phyloP scores from a whole-genome alignment of 2,113 vertebrate species.

The Myxocyprinus asiaticus region DNA sequence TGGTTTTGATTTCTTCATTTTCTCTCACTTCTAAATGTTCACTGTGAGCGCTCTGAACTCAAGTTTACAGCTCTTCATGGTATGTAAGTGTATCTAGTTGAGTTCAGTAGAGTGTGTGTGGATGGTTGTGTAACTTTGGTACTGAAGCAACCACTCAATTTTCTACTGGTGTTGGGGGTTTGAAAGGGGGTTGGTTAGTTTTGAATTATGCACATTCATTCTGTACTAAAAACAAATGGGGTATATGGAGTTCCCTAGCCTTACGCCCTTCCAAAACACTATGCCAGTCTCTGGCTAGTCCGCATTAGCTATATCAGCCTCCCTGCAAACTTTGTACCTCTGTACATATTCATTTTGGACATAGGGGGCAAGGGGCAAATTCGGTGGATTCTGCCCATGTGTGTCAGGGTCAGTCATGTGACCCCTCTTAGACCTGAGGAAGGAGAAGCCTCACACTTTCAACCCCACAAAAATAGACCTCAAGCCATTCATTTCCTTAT shows the following conservation, averaged over 20 bases:
- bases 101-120: conserved; percentile 52
- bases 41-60: conserved; percentile 62
- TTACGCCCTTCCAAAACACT: conserved; percentile 70
- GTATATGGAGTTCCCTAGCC: conserved; percentile 61
- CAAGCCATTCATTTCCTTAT: conserved; percentile 77
- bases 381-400: conserved; percentile 60
- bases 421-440: conserved; percentile 8
- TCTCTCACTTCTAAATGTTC: conserved; percentile 54
- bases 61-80: conserved; percentile 70
- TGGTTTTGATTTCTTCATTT: neutral
- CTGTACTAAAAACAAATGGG: conserved; percentile 53
- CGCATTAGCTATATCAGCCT: conserved; percentile 56
- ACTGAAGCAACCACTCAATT: conserved; percentile 59
- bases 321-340: conserved; percentile 55
- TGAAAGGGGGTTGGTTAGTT: conserved; percentile 51
- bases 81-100: conserved; percentile 56
- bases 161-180: conserved; percentile 51
- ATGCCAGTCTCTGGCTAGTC: conserved; percentile 62
- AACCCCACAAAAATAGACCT: conserved; percentile 62
- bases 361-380: conserved; percentile 64
- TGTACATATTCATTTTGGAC: conserved; percentile 60
- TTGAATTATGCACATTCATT: conserved; percentile 61
- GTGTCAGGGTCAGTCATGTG: conserved; percentile 13
- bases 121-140: conserved; percentile 58
- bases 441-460: conserved; percentile 29